Conservation (phyloP, 2,888 invertebrate species). For the Sinodicranocentrus sp. region DNA sequence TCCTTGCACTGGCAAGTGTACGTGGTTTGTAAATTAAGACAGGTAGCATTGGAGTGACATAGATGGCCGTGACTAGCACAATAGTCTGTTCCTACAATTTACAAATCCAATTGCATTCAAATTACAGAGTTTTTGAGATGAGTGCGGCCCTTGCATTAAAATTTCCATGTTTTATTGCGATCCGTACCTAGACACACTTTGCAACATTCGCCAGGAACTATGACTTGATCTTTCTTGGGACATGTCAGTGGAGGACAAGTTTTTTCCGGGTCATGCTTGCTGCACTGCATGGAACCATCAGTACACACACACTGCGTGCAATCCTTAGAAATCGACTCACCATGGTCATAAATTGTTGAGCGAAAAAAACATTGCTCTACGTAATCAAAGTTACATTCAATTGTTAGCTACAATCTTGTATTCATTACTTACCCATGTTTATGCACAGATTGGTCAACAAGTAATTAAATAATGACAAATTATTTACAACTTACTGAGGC, state of each 20-base stretch:
- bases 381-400: too few relatives aligned
- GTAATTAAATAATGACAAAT: background rate
- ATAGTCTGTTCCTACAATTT: conserved; percentile 88
- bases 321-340: conserved; percentile 82
- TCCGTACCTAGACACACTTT: conserved; percentile 92
- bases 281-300: conserved; percentile 90
- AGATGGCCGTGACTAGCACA: conserved; percentile 89
- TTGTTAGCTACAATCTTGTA: too few relatives aligned
- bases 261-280: conserved; percentile 85
- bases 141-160: too few relatives aligned
- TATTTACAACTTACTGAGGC: conserved; percentile 86
- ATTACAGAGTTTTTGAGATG: background rate
- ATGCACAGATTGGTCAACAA: too few relatives aligned
- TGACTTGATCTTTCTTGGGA: conserved; percentile 87
- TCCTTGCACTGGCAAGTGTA: conserved; percentile 94
- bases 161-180: too few relatives aligned
- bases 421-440: too few relatives aligned
- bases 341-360: conserved; percentile 88
- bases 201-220: conserved; percentile 92
- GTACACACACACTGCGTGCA: conserved; percentile 91
- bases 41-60: conserved; percentile 94
- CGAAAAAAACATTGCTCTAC: conserved; percentile 86
- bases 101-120: too few relatives aligned
- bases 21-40: conserved; percentile 93
- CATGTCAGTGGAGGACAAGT: conserved; percentile 89